Evolutionary conservation across 2,888 invertebrate species (phyloP).

Genomic region (Pristionchus exspectatus): DNA sequence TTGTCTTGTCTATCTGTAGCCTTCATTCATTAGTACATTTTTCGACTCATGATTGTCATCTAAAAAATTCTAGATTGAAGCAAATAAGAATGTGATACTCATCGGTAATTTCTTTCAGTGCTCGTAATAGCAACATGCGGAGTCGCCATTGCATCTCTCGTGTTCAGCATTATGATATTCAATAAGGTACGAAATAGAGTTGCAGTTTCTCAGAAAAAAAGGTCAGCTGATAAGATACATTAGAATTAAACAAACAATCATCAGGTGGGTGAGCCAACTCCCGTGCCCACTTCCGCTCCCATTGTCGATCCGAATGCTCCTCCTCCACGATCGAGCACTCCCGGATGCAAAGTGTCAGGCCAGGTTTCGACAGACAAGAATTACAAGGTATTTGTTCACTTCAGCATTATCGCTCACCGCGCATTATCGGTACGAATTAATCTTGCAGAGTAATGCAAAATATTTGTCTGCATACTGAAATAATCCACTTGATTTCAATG

Average conservation of each 20-base stretch:
- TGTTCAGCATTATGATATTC: slow-evolving; percentile 67
- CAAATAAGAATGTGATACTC: background rate
- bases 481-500: too few relatives aligned
- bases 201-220: too few relatives aligned
- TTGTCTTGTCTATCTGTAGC: background rate
- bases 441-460: background rate
- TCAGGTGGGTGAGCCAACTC: background rate
- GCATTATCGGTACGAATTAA: background rate
- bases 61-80: too few relatives aligned
- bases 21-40: background rate
- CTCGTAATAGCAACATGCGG: slow-evolving; percentile 60
- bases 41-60: background rate
- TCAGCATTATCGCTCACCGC: too few relatives aligned
- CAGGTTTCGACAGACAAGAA: background rate
- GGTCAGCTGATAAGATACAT: too few relatives aligned
- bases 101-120: slow-evolving; percentile 55
- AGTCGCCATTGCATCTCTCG: slow-evolving; percentile 67
- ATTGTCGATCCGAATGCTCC: background rate
- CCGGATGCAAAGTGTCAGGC: slow-evolving; percentile 6
- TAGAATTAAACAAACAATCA: too few relatives aligned
- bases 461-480: too few relatives aligned
- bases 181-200: slow-evolving; percentile 60
- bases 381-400: background rate
- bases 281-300: background rate
- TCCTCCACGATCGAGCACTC: background rate